Conservation (phyloP, 2,113 vertebrate genomes). For the Gila orcuttii region DNA sequence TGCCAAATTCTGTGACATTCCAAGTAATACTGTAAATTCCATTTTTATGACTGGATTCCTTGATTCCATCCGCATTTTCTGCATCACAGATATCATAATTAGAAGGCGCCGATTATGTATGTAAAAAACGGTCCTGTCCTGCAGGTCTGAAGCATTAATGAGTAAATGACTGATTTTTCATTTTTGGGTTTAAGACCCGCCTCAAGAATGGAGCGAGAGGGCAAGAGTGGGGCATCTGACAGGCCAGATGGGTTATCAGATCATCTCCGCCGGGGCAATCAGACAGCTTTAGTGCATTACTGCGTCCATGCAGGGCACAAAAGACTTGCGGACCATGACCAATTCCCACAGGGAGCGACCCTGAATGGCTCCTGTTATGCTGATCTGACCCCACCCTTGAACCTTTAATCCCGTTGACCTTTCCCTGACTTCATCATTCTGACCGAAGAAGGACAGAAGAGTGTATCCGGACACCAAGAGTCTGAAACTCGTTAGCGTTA, state of each 20-base stretch:
- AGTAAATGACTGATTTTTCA: no score
- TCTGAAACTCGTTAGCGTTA: constrained; percentile 1
- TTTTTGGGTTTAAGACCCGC: background rate
- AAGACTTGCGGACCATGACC: constrained; percentile 33
- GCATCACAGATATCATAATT: no score
- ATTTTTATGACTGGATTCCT: no score
- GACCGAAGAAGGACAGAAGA: background rate
- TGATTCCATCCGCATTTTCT: no score
- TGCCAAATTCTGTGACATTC: no score
- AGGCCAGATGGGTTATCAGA: constrained; percentile 24
- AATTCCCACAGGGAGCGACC: constrained; percentile 50
- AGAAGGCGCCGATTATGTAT: no score
- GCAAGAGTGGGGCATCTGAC: constrained; percentile 2
- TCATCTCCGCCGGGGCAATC: background rate
- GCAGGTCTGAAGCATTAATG: no score
- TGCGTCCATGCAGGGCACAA: constrained; percentile 48
- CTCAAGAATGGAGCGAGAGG: background rate
- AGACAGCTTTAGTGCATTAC: constrained; percentile 36
- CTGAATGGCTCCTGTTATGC: constrained; percentile 41
- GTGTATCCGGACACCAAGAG: constrained; percentile 34
- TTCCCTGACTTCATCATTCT: constrained; percentile 60
- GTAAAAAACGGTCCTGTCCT: no score
- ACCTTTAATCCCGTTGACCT: constrained; percentile 66
- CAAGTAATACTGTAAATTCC: no score
- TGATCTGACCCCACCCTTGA: constrained; percentile 55